Evolutionary conservation across 92 coral and sea anemone genomes (phyloP).

Genomic region (Porites divaricata): DNA sequence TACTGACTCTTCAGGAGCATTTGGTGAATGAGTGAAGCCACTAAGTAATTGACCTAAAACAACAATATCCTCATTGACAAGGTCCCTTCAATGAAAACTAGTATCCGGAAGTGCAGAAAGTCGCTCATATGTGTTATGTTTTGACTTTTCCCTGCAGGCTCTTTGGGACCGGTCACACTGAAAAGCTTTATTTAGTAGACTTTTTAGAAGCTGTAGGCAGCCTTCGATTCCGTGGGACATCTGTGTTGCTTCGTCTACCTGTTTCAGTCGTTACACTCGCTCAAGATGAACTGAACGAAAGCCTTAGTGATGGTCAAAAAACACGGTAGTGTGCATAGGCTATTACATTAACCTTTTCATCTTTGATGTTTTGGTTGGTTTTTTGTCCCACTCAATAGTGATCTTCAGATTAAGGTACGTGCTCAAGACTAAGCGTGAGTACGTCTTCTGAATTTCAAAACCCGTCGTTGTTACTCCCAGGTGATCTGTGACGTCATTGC

Average conservation of each 20-base stretch:
- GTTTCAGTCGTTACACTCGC: conserved; percentile 60
- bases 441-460: no score
- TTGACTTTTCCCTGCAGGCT: conserved; percentile 24
- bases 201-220: conserved; percentile 86
- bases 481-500: no score
- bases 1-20: no score
- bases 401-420: no score
- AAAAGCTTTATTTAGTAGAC: conserved; percentile 62
- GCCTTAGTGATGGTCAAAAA: conserved; percentile 26
- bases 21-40: no score
- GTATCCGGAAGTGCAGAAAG: background rate
- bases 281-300: conserved; percentile 57
- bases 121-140: background rate
- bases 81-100: background rate
- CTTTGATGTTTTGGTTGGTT: background rate
- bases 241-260: conserved; percentile 83
- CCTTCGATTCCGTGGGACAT: conserved; percentile 88
- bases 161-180: conserved; percentile 61
- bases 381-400: no score
- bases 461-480: no score
- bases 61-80: no score
- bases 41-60: no score
- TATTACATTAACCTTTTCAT: background rate
- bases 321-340: background rate
- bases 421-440: no score